A percentile compares a stretch with the other conserved stretches of the same genome.
phyloP scores from a whole-genome alignment of 2,113 vertebrate genomes.

The Rhadina sibilatrix region DNA sequence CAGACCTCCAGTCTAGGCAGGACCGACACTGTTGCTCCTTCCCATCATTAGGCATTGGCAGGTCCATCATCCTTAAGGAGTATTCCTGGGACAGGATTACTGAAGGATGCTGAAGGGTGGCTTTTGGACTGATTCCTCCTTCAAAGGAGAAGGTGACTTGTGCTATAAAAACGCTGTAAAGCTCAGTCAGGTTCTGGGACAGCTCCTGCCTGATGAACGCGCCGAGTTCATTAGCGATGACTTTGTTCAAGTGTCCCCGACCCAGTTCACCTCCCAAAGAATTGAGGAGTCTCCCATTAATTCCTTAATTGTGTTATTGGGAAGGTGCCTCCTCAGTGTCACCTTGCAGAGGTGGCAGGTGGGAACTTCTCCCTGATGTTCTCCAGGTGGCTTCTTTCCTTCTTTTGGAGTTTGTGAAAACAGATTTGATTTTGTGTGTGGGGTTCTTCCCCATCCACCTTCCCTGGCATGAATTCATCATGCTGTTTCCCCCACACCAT shows the following conservation, averaged over 20 bases:
- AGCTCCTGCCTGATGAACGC: neutral
- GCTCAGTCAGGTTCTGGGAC: neutral
- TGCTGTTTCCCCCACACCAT: conserved; percentile 20
- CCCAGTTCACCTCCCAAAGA: neutral
- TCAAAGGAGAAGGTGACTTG: neutral
- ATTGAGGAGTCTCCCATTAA: neutral
- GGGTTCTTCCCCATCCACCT: conserved; percentile 40
- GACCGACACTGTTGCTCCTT: neutral
- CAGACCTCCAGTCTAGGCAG: neutral
- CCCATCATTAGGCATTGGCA: accelerated
- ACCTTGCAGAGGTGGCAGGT: neutral
- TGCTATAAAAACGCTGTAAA: neutral
- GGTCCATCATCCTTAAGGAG: neutral
- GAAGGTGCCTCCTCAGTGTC: neutral
- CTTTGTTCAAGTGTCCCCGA: neutral
- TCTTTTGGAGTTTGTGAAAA: conserved; percentile 15
- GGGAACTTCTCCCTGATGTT: neutral
- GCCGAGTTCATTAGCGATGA: neutral
- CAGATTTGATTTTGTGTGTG: neutral
- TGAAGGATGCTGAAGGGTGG: neutral
- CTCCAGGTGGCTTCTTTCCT: neutral
- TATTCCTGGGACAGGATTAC: neutral
- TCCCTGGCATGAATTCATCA: conserved; percentile 33
- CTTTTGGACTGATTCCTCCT: neutral
- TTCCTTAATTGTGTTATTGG: neutral